These are phyloP conservation scores for Cherax quadricarinatus DNA, from an alignment of 1,140 invertebrate species.

Conservation along the genomic window DNA sequence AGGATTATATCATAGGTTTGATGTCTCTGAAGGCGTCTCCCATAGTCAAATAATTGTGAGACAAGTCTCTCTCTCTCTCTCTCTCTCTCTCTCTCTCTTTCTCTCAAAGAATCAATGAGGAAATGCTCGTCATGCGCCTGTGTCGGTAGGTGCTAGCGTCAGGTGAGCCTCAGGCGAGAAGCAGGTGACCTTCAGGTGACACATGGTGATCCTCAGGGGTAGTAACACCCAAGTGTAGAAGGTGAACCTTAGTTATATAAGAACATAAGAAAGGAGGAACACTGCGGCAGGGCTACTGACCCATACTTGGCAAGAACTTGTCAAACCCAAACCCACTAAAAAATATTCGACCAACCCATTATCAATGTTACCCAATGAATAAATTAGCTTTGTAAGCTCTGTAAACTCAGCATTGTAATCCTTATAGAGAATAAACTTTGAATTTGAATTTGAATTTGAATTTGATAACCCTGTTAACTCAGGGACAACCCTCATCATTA, in stretches of 20 bases:
- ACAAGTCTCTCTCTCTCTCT: neutral
- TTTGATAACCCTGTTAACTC: too few species aligned
- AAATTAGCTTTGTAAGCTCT: too few species aligned
- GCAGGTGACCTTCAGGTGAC: neutral
- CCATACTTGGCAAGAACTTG: too few species aligned
- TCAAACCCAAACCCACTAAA: too few species aligned
- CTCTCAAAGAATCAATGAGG: neutral
- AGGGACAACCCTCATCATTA: too few species aligned
- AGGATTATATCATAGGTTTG: neutral
- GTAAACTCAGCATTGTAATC: too few species aligned
- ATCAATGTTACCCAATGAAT: too few species aligned
- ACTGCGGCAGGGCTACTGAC: too few species aligned
- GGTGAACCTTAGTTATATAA: neutral
- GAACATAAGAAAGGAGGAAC: too few species aligned
- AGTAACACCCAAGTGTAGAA: neutral
- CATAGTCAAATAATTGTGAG: neutral
- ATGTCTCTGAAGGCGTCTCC: neutral
- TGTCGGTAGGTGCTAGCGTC: neutral
- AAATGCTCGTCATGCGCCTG: neutral
- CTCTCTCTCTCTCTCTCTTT: constrained; percentile 11
- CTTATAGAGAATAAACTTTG: too few species aligned
- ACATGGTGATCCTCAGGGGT: neutral
- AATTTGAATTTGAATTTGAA: too few species aligned
- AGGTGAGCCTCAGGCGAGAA: neutral
- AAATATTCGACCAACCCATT: too few species aligned